Base-by-base conservation (phyloP, 2,797 vertebrate genomes). In the Tapera naevia region DNA sequence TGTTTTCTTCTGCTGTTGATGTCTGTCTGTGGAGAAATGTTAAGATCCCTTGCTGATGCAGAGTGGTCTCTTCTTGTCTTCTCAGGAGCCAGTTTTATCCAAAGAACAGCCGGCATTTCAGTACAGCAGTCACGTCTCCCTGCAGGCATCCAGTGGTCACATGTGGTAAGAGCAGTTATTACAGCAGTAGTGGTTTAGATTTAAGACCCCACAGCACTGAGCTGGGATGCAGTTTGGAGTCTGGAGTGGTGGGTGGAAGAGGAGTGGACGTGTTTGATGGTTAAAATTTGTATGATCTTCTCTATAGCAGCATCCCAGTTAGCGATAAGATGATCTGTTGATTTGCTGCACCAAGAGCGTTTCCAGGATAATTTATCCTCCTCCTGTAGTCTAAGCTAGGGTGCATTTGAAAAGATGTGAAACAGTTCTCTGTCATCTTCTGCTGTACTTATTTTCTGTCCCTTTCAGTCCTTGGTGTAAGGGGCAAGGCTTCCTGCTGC, bases 71-170 rank as follows among this genome's bases (percentile, higher is more conserved):
- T 79, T 96, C 46, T 62, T 51, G n/a, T 88, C 45, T 91, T 66
- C 76, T 18, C 96, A 99, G 99, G 99, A 99, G 94, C 99, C 99
- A 4, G 99, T 99, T 93, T 97, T 99, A 87, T 99, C 99, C 43
- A 99, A 99, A 97, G 99, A 99, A 61, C 99, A 99, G 97, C 99
- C 99, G 2, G 99, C 99, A 2, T 99, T 99, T 97, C 99, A 99
- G 97, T 99, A 99, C 95, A 99, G 99, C 98, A 99, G 99, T 97
- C 99, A 99, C 1, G 99, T 99, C 86, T 99, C 99, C 81, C 97
- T 99, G 92, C 99, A 99, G 81, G 99, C 99, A 30, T 99, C 99
- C 92, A 99, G 99, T 45, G 99, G 99, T 78, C 99, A 99, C 89
- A 99, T 99, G 99, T 99, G 99, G 99, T 99, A 92, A 98, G 98